A percentile compares a stretch with the other conserved stretches of the same genome.
These are phyloP conservation scores for Sinelater perroti DNA, from an alignment of 2,888 invertebrate genomes.

Conservation along the genomic window DNA sequence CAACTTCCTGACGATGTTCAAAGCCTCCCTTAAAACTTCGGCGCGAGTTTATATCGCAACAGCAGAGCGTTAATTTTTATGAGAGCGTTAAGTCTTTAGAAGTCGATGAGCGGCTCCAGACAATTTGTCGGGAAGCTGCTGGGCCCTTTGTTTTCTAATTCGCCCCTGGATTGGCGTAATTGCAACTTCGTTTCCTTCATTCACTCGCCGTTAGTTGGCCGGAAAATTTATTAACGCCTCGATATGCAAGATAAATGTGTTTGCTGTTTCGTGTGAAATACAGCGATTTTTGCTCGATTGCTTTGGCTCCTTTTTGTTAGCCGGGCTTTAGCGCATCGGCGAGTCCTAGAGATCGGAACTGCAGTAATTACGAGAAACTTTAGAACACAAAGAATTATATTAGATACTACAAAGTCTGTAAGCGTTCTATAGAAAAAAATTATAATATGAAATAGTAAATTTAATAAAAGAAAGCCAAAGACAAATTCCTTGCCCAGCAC, in stretches of 20 bases:
- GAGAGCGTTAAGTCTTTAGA: slow-evolving; percentile 23
- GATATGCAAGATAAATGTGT: slow-evolving; percentile 34
- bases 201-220: slow-evolving; percentile 30
- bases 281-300: slow-evolving; percentile 23
- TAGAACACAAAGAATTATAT: too few relatives aligned
- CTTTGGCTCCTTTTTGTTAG: background rate
- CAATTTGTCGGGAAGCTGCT: slow-evolving; percentile 30
- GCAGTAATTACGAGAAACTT: too few relatives aligned
- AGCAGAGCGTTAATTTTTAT: slow-evolving; percentile 26
- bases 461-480: too few relatives aligned
- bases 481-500: too few relatives aligned
- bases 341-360: too few relatives aligned
- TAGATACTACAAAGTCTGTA: too few relatives aligned
- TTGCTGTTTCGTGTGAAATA: slow-evolving; percentile 26
- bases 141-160: slow-evolving; percentile 24
- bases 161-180: slow-evolving; percentile 35
- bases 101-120: slow-evolving; percentile 19
- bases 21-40: background rate
- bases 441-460: too few relatives aligned
- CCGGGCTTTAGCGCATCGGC: too few relatives aligned
- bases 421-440: too few relatives aligned
- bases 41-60: slow-evolving; percentile 5
- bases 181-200: slow-evolving; percentile 37
- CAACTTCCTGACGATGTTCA: background rate
- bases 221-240: slow-evolving; percentile 33